phyloP scores from a whole-genome alignment of 2,888 invertebrate species.

The Luffia ferchaultella region DNA sequence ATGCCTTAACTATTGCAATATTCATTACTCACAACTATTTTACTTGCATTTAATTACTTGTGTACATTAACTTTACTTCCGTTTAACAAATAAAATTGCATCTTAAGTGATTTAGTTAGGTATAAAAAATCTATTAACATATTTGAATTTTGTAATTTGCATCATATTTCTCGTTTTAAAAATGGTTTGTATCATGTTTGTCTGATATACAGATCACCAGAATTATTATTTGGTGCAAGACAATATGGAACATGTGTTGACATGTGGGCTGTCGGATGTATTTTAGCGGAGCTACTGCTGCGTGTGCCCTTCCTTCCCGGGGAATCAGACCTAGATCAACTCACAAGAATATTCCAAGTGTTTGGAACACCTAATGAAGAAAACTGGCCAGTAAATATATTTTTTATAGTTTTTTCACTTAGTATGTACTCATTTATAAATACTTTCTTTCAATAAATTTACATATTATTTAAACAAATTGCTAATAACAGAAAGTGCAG shows the following conservation, averaged over 20 bases:
- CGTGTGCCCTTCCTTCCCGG: constrained; percentile 94
- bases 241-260: constrained; percentile 97
- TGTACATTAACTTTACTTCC: too few relatives aligned
- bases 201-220: constrained; percentile 90
- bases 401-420: constrained; percentile 1
- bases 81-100: too few relatives aligned
- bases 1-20: too few relatives aligned
- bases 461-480: not conserved
- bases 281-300: constrained; percentile 92
- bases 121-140: too few relatives aligned
- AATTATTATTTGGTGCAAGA: constrained; percentile 93
- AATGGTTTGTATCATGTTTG: too few relatives aligned
- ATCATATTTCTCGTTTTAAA: too few relatives aligned
- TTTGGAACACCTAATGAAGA: constrained; percentile 94
- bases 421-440: not conserved
- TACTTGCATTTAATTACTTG: too few relatives aligned
- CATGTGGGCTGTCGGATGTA: constrained; percentile 99
- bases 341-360: constrained; percentile 94
- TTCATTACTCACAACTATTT: too few relatives aligned
- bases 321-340: constrained; percentile 96
- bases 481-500: too few relatives aligned
- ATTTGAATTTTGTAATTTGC: too few relatives aligned
- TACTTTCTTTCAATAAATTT: not conserved
- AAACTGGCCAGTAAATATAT: constrained; percentile 81
- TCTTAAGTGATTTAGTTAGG: too few relatives aligned